Percentiles rank a stretch among this genome's conserved stretches.
These are phyloP conservation scores for Rhogogaster chlorosoma DNA, from an alignment of 2,888 invertebrate species.

Conservation along the genomic window DNA sequence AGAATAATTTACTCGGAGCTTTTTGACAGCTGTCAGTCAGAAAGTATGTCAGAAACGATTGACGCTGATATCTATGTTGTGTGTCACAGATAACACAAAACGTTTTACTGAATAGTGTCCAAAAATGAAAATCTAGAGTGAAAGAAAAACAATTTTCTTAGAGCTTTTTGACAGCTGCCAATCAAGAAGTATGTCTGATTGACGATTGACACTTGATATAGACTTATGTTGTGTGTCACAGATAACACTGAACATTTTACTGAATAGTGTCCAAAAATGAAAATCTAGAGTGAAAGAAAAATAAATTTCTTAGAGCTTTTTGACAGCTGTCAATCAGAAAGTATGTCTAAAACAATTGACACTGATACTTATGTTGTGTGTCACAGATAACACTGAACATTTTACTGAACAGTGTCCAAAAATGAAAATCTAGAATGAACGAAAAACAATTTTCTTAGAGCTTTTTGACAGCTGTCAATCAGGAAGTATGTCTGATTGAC, in stretches of 20 bases:
- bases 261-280: too few species aligned
- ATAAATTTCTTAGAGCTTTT: too few species aligned
- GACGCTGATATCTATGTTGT: background rate
- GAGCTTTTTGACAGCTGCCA: constrained; percentile 16
- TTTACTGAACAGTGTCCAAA: background rate
- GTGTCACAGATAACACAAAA: too few species aligned
- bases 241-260: too few species aligned
- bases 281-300: too few species aligned
- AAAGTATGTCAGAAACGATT: background rate
- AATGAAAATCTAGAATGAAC: background rate
- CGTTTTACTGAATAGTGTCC: background rate
- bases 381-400: too few species aligned
- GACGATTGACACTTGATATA: too few species aligned
- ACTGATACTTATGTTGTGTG: background rate
- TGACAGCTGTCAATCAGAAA: background rate
- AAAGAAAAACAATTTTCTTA: background rate
- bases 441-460: background rate
- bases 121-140: background rate
- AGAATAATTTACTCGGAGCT: background rate
- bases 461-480: too few species aligned
- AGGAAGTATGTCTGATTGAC: too few species aligned
- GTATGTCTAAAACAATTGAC: background rate
- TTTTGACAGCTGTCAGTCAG: constrained; percentile 13
- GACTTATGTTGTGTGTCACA: too few species aligned
- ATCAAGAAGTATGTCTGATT: too few species aligned